phyloP scores from a whole-genome alignment of 2,797 vertebrate genomes.

The Malacoctenus gilli region DNA sequence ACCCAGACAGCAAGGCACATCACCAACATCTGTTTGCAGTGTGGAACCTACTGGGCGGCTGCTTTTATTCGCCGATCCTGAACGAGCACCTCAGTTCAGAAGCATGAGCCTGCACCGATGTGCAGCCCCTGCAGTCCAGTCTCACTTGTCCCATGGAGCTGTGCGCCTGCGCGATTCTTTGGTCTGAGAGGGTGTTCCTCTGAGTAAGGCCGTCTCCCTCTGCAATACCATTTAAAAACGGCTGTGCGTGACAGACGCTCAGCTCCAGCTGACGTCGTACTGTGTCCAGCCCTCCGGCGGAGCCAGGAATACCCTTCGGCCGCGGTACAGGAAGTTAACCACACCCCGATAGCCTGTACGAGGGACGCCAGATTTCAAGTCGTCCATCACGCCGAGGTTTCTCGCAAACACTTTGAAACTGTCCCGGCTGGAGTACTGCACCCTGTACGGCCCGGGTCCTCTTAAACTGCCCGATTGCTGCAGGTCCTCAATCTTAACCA shows the following conservation, averaged over 20 bases:
- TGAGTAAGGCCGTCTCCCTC: slow-evolving; percentile 44
- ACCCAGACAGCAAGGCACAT: slow-evolving; percentile 65
- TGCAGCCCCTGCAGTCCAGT: slow-evolving; percentile 28
- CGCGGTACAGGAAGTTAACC: slow-evolving; percentile 88
- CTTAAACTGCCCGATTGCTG: slow-evolving; percentile 76
- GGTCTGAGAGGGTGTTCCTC: slow-evolving; percentile 75
- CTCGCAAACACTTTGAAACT: slow-evolving; percentile 92
- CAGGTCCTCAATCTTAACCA: slow-evolving; percentile 86
- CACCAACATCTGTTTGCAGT: slow-evolving; percentile 26
- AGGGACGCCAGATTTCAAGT: slow-evolving; percentile 94
- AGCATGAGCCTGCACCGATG: slow-evolving; percentile 8
- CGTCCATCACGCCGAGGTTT: slow-evolving; percentile 92
- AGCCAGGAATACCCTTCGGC: slow-evolving; percentile 89
- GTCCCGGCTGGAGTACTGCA: slow-evolving; percentile 89
- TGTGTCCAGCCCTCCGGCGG: slow-evolving; percentile 89
- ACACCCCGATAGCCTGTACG: slow-evolving; percentile 92
- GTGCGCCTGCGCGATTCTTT: slow-evolving; percentile 71
- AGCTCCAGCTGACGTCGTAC: slow-evolving; percentile 94
- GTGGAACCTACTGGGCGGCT: slow-evolving; percentile 26
- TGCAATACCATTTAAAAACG: too few relatives aligned
- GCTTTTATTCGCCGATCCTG: slow-evolving; percentile 15
- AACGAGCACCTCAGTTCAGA: slow-evolving; percentile 30
- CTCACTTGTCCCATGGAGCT: too few relatives aligned
- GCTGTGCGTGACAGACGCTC: too few relatives aligned
- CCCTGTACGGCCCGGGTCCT: slow-evolving; percentile 82